phyloP scores from a whole-genome alignment of 1,140 invertebrate genomes.

The Aphidius gifuensis region DNA sequence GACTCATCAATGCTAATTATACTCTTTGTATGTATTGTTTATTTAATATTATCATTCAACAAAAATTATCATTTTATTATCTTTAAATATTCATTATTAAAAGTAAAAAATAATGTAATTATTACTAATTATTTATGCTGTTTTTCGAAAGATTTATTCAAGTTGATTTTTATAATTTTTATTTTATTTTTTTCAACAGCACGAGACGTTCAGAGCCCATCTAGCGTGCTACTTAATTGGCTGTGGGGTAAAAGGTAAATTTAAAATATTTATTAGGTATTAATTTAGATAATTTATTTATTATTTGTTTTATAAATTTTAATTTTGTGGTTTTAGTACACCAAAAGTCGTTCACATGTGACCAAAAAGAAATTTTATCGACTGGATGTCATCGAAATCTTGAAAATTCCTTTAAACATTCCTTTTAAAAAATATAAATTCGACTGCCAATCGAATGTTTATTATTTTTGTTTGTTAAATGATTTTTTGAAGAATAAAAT shows the following conservation, averaged over 20 bases:
- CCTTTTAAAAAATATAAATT: conserved; percentile 25
- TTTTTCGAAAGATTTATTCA: neutral
- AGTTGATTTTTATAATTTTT: conserved; percentile 13
- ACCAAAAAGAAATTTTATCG: conserved; percentile 37
- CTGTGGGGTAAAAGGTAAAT: conserved; percentile 64
- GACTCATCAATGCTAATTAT: conserved; percentile 67
- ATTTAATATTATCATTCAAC: conserved; percentile 22
- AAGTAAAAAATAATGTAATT: neutral
- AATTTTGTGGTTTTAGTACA: conserved; percentile 40
- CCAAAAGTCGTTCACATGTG: conserved; percentile 55
- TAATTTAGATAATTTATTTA: neutral
- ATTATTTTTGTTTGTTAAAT: too few species aligned
- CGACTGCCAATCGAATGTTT: too few species aligned
- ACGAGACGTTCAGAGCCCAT: conserved; percentile 71
- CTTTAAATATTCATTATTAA: neutral
- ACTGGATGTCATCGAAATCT: conserved; percentile 31
- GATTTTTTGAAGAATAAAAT: too few species aligned
- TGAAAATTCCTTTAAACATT: conserved; percentile 40
- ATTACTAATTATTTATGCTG: conserved; percentile 13
- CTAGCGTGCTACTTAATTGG: conserved; percentile 75
- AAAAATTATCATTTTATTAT: neutral
- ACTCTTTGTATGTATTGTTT: conserved; percentile 64
- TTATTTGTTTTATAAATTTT: conserved; percentile 22
- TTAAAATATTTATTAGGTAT: conserved; percentile 20
- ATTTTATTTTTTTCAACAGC: conserved; percentile 56